phyloP scores from a whole-genome alignment of 2,888 invertebrate genomes.

The Furcula furcula region DNA sequence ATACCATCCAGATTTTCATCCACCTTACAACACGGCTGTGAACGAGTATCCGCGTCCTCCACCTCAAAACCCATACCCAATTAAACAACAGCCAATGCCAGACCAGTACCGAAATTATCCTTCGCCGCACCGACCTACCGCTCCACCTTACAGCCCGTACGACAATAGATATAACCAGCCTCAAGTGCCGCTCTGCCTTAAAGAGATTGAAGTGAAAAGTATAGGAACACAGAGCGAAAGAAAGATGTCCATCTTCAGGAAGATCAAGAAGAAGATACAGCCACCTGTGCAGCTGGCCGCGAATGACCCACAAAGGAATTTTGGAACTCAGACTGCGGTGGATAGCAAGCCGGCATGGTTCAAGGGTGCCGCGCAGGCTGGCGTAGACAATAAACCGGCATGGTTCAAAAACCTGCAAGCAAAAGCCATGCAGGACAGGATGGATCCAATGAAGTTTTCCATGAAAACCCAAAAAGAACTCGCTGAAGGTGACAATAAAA shows the following conservation, averaged over 20 bases:
- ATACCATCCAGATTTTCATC: conserved; percentile 23
- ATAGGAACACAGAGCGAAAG: conserved; percentile 66
- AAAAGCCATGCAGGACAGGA: conserved; percentile 26
- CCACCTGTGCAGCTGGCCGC: conserved; percentile 17
- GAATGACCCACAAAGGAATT: conserved; percentile 27
- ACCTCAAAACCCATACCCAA: conserved; percentile 13
- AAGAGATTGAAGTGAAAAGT: conserved; percentile 71
- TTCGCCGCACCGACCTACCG: conserved; percentile 23
- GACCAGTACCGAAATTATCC: conserved; percentile 7
- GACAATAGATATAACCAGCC: conserved; percentile 33
- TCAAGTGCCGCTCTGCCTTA: conserved; percentile 61
- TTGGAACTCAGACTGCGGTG: conserved; percentile 35
- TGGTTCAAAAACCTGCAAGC: conserved; percentile 50
- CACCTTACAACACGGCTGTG: conserved; percentile 25
- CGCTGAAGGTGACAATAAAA: conserved; percentile 50
- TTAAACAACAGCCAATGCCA: conserved; percentile 5
- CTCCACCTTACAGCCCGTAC: conserved; percentile 32
- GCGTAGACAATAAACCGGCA: conserved; percentile 3
- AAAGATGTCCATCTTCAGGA: conserved; percentile 56
- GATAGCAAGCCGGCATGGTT: conserved; percentile 29
- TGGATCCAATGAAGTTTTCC: conserved; percentile 41
- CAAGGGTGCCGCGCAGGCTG: conserved; percentile 47
- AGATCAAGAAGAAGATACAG: conserved; percentile 49
- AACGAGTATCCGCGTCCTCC: conserved; percentile 14
- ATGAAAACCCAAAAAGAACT: conserved; percentile 53